A percentile compares a stretch with the other conserved stretches of the same genome.
These are phyloP conservation scores for Serripes groenlandicus DNA, from an alignment of 2,888 invertebrate genomes.

Conservation along the genomic window DNA sequence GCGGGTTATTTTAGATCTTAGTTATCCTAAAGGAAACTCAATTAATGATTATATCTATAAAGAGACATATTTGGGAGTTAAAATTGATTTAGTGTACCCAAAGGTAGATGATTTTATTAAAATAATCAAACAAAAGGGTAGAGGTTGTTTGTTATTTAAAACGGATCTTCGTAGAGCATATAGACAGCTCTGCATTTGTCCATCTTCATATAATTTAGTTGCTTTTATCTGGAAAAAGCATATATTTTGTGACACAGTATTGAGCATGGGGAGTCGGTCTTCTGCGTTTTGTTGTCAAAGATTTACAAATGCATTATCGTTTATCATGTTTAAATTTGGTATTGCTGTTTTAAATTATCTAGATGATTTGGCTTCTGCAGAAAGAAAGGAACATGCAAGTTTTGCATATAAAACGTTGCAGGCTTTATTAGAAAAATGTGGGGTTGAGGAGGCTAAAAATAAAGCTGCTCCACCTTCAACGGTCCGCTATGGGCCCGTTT, in stretches of 20 bases:
- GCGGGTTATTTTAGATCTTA: background rate
- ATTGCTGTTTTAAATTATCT: too few relatives aligned
- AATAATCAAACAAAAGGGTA: background rate
- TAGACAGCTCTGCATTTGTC: background rate
- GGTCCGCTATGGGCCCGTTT: too few relatives aligned
- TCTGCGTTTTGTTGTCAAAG: background rate
- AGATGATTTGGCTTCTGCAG: constrained; percentile 12
- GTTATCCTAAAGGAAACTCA: background rate
- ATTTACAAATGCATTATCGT: background rate
- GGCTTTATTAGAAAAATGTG: background rate
- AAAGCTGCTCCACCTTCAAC: too few relatives aligned
- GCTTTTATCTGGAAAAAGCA: background rate
- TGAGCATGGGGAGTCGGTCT: background rate
- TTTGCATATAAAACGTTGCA: background rate
- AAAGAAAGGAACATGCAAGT: too few relatives aligned
- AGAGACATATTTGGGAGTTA: constrained; percentile 2
- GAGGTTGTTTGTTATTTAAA: background rate
- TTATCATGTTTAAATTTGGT: constrained; percentile 8
- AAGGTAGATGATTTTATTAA: background rate
- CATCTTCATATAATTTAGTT: background rate
- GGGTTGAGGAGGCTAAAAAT: too few relatives aligned
- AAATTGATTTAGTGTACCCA: background rate
- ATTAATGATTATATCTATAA: background rate
- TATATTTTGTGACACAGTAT: background rate
- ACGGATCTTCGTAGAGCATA: background rate